phyloP scores from a whole-genome alignment of 2,888 invertebrate genomes.

The Suillia variegata region DNA sequence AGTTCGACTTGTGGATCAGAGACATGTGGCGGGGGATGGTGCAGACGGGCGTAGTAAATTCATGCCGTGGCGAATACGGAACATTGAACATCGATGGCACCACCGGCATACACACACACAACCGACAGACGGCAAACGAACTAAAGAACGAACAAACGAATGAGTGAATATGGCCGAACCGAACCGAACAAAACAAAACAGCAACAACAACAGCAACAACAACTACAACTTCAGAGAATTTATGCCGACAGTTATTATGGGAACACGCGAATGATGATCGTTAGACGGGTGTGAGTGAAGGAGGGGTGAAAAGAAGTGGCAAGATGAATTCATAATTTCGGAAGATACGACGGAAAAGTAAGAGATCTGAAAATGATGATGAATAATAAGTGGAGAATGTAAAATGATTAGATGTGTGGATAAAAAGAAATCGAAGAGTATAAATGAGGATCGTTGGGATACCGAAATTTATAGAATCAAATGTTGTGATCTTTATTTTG shows the following conservation, averaged over 20 bases:
- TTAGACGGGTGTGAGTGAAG: not conserved
- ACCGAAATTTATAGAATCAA: too few relatives aligned
- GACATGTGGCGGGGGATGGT: not conserved
- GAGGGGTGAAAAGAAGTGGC: not conserved
- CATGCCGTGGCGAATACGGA: slow-evolving; percentile 33
- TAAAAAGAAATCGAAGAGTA: too few relatives aligned
- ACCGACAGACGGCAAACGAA: not conserved
- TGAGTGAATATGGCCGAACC: not conserved
- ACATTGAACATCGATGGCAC: slow-evolving; percentile 22
- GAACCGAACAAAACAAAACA: not conserved
- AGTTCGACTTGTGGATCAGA: not conserved
- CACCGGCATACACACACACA: slow-evolving; percentile 13
- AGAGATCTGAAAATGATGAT: not conserved
- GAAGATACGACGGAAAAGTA: not conserved
- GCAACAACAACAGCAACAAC: too few relatives aligned
- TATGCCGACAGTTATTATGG: slow-evolving; percentile 34
- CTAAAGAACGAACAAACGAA: too few relatives aligned
- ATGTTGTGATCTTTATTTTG: too few relatives aligned
- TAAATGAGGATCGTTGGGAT: too few relatives aligned
- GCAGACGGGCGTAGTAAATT: slow-evolving; percentile 16
- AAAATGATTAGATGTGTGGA: too few relatives aligned
- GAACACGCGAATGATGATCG: slow-evolving; percentile 16
- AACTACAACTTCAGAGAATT: slow-evolving; percentile 31
- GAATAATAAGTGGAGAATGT: too few relatives aligned
- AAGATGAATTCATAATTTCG: not conserved